Evolutionary conservation across 2,797 vertebrate species (phyloP).

Genomic region (Pipistrellus pipistrellus): DNA sequence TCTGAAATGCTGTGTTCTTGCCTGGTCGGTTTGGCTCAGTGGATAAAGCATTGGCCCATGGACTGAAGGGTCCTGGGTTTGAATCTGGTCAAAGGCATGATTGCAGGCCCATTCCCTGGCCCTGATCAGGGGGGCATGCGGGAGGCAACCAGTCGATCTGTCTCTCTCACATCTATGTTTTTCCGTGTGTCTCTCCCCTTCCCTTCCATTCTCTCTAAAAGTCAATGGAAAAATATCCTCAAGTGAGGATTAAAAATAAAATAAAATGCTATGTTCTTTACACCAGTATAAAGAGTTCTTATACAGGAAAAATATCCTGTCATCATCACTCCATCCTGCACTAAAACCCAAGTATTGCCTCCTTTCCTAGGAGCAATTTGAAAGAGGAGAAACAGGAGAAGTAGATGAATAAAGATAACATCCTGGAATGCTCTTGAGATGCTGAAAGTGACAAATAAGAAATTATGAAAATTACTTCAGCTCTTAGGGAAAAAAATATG

Average conservation of each 20-base stretch:
- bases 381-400: slow-evolving; percentile 15
- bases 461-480: not conserved
- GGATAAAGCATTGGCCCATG: too few relatives aligned
- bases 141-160: too few relatives aligned
- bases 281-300: not conserved
- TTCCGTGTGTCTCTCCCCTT: too few relatives aligned
- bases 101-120: too few relatives aligned
- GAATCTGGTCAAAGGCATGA: too few relatives aligned
- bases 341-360: not conserved
- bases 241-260: too few relatives aligned
- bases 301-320: not conserved
- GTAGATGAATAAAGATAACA: not conserved
- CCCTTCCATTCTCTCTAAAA: too few relatives aligned
- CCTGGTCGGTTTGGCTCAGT: too few relatives aligned
- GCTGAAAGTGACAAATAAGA: slow-evolving; percentile 36
- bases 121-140: too few relatives aligned
- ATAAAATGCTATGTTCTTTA: not conserved
- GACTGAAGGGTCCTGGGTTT: too few relatives aligned
- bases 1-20: not conserved
- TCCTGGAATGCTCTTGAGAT: not conserved
- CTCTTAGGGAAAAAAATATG: not conserved
- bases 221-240: too few relatives aligned
- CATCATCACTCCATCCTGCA: not conserved
- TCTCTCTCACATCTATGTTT: too few relatives aligned
- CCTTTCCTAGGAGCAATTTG: not conserved